Base-by-base conservation (phyloP, 2,113 vertebrate genomes). In the Ascaphus truei region DNA sequence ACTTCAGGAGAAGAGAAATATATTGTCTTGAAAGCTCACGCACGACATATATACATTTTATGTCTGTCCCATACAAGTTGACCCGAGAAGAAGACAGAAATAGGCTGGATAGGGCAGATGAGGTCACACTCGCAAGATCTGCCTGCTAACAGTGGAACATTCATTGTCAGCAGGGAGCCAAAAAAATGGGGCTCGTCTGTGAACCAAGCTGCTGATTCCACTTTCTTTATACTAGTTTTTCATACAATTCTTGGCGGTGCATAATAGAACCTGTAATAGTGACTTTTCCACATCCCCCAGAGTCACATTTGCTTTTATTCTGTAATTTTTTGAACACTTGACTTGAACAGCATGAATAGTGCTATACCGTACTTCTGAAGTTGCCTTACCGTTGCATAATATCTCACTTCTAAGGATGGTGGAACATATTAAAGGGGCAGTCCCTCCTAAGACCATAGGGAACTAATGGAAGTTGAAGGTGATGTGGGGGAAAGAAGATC, bases 191-290 rank as follows among this genome's bases (percentile, higher is more conserved):
- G 62, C 48, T 64, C 25, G 22, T 39, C 62, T 64, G 31, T 52
- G 62, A 52, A 64, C 15, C 61, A 15, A 64, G 62, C 45, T 53
- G 62, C 62, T 65, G 62, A 65, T 52, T 53, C 62, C 62, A 53
- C 62, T 20, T 53, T 65, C 62, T 65, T 36, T 41, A 53, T 37
- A 27, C 7, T 22, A 16, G 1, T 45, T 37, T 55, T 41, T 55
- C 16, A 13, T 37, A 26, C 48, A 22, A 12, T 66, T 43, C 26
- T 43, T 41, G 62, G 50, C 48, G 9, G 2, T 10, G 50, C 26
- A 55, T 55, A 66, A 66, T 53, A 66, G 36, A 55, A 20, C 3
- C 50, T 55, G 15, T 30, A 55, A 31, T 27, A 5, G 10, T 8
- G 13, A 41, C 11, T 30, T 12, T 5, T 55, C 34, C 31, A 16